Base-by-base conservation (phyloP, 2,888 invertebrate genomes). In the Uropetala carovei region DNA sequence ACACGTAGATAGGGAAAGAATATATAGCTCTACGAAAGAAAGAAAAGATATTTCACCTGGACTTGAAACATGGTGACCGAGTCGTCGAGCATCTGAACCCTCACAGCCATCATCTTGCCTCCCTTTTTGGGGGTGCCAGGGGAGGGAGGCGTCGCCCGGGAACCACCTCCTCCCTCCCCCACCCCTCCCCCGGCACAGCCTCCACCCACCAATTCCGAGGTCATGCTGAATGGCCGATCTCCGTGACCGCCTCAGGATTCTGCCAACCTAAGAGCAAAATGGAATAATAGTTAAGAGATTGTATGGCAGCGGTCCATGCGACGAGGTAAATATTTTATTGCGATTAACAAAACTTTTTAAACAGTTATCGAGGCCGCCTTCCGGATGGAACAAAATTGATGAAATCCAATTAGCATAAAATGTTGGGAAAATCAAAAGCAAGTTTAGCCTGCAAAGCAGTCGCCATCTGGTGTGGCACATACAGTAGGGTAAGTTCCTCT, bases 71-170 rank as follows among this genome's bases (percentile, higher is more conserved):
- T 97, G 94, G 98, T 98, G 94, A 98, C 96, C 92, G 97, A 97
- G 95, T 98, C 98, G 95, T 98, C 98, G 93, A 98, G 96, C 98
- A 98, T 98, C 95, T 98, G 98, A 92, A 98, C 97, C 94, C 98
- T 96, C 93, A 98, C 97, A 92, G 98, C 98, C 93, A 98, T 96
- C 97, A 98, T 98, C 95, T 98, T 98, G 94, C 98, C 98, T 94
- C 97, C 97, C 94, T 98, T 98, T 94, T 97, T 97, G 92, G 97
- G 98, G 93, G 98, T 97, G 93, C 97, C 96, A 92, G 98, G 97
- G 93, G 97, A 97, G 93, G 98, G 97, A 93, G 97, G 96, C 93
- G 96, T 95, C 16, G 84, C 94, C 95, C 95, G 96, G 92, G 97
- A 97, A 94, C 98, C 98, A 93, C 98, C 98, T 92, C 97, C 97